These are phyloP conservation scores for Coremacera marginata DNA, from an alignment of 2,888 invertebrate species.

Conservation along the genomic window DNA sequence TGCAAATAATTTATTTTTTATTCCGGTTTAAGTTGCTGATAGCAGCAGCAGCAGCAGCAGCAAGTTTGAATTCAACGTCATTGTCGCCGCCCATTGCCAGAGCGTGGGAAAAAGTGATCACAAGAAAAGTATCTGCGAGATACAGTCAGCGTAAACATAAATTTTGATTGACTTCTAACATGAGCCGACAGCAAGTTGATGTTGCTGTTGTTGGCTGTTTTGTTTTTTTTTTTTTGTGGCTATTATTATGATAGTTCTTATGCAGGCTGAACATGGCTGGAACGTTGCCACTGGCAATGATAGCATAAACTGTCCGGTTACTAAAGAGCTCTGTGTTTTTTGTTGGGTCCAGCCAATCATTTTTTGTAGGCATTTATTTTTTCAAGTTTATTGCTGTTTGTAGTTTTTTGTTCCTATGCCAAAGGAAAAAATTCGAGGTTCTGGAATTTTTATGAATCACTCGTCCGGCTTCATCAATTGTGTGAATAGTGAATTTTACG, in stretches of 20 bases:
- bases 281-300: not conserved
- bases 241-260: not conserved
- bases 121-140: not conserved
- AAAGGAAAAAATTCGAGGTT: too few relatives aligned
- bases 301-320: not conserved
- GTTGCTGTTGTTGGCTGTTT: not conserved
- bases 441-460: too few relatives aligned
- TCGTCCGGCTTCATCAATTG: too few relatives aligned
- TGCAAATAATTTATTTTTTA: not conserved
- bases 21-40: not conserved
- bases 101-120: not conserved
- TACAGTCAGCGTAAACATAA: not conserved
- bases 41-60: too few relatives aligned
- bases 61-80: not conserved
- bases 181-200: slow-evolving; percentile 1
- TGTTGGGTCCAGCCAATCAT: too few relatives aligned
- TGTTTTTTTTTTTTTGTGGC: not conserved
- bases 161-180: not conserved
- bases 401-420: too few relatives aligned
- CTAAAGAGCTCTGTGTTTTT: not conserved
- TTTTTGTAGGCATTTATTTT: too few relatives aligned
- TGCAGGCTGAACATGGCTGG: not conserved
- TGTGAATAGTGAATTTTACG: too few relatives aligned
- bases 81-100: not conserved
- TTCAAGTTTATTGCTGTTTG: too few relatives aligned